Evolutionary conservation across 2,797 vertebrate species (phyloP), one percentile per base, ranked within the genome.

Genomic region (Sebastes dallii): DNA sequence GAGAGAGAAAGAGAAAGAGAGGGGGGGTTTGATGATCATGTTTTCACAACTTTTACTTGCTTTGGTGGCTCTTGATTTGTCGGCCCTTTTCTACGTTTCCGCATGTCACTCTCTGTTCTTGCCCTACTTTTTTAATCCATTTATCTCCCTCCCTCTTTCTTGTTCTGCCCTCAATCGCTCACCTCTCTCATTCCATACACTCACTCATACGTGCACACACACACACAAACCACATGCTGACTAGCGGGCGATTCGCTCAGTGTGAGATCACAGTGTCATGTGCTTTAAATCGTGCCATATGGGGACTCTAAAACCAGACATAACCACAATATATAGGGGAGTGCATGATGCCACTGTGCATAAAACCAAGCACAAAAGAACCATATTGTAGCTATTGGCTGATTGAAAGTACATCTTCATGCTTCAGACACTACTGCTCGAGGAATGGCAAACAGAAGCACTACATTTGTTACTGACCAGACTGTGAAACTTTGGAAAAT

Each of bases 281-380:
- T 72, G 84, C 77, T 86, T 84, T 91, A 89, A 92, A 86, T 89
- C 24, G 78, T 81, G 90, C 93, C 93, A 94, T 91, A 93, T 93
- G 91, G 87, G 71, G 83, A 82, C 80, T 78, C 86, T 81, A 80
- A 90, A 80, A 89, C 82, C 83, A 81, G 61, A 73, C 76, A 75
- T 73, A 75, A 85, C 90, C 90, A 84, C 85, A 90, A 54, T 84
- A 82, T 85, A 89, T 64, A 69, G 64, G 75, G 22, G 58, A 78
- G 70, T 46, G 75, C 75, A 59, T 16, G 82, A 80, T 84, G 72
- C 75, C 64, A 71, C 81, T 64, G 56, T 46, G 16, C 50, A 42
- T 18, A n/a, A 60, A 66, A 75, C 32, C 29, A 68, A 7, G 7
- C 50, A 64, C 56, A 83, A 13, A 70, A 42, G 16, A 55, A 34